Evolutionary conservation across 2,888 invertebrate species (phyloP).

Genomic region (Eupithecia dodoneata): DNA sequence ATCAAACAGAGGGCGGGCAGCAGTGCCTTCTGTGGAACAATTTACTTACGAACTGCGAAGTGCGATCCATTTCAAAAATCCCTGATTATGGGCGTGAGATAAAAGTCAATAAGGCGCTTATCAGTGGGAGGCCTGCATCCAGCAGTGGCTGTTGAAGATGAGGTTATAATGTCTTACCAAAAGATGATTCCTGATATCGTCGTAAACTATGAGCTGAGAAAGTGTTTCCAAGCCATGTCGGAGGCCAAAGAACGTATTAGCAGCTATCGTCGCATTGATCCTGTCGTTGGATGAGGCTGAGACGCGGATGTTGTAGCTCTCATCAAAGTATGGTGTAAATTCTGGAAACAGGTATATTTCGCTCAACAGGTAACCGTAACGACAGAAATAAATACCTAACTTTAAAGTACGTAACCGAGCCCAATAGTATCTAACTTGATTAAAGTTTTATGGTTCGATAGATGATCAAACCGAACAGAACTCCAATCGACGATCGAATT

Average conservation of each 20-base stretch:
- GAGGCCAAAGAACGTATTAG: slow-evolving; percentile 86
- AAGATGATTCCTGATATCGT: slow-evolving; percentile 85
- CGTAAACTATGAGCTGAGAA: slow-evolving; percentile 87
- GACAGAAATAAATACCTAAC: no score
- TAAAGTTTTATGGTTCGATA: neutral
- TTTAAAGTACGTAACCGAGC: neutral
- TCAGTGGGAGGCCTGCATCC: no score
- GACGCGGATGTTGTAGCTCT: slow-evolving; percentile 82
- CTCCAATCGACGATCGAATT: neutral
- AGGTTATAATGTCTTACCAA: slow-evolving; percentile 62
- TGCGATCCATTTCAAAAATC: no score
- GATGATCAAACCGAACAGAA: neutral
- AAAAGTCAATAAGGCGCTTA: no score
- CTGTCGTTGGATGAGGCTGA: slow-evolving; percentile 71
- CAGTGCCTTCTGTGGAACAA: no score
- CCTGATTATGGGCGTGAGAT: no score
- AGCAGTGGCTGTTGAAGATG: no score
- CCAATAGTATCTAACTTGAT: neutral
- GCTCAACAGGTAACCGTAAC: neutral
- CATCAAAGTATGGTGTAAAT: slow-evolving; percentile 83
- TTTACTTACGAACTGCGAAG: no score
- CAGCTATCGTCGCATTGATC: slow-evolving; percentile 82
- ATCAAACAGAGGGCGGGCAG: no score
- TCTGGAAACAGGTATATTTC: slow-evolving; percentile 51
- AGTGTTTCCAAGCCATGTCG: slow-evolving; percentile 88